Conservation (phyloP, 2,113 vertebrate genomes). For the Tichodroma muraria region DNA sequence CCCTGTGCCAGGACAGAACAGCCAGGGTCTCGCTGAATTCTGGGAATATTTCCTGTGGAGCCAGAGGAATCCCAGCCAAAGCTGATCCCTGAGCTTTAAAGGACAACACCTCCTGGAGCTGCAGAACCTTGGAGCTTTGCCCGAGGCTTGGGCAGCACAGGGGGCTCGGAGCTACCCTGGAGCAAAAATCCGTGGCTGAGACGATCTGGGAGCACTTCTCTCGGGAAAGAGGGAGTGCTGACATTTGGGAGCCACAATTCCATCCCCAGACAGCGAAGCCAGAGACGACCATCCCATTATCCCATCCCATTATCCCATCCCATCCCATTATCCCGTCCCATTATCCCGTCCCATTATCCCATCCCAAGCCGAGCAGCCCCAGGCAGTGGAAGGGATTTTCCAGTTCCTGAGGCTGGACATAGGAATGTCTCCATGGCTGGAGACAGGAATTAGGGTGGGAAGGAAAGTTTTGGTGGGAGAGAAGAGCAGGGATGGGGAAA, state of each 20-base stretch:
- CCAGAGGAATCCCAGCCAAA: not conserved
- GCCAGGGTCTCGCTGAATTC: not conserved
- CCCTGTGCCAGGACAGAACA: not conserved
- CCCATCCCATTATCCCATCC: not conserved
- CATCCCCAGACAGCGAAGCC: not conserved
- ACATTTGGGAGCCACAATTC: not conserved
- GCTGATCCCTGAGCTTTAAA: not conserved
- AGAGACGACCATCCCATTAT: not conserved
- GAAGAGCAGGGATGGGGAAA: not conserved
- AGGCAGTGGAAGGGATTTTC: too few species aligned
- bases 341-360: too few species aligned
- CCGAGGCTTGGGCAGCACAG: not conserved
- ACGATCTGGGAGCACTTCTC: not conserved
- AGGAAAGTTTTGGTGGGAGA: not conserved
- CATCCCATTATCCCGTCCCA: not conserved
- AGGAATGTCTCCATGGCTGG: not conserved
- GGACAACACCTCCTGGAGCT: not conserved
- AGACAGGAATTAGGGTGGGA: not conserved
- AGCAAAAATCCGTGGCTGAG: not conserved
- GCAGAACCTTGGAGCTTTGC: not conserved
- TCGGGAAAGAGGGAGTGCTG: not conserved
- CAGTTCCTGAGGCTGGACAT: not conserved
- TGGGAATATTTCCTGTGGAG: slow-evolving; percentile 25
- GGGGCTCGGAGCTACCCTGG: not conserved
- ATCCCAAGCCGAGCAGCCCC: too few species aligned